Evolutionary conservation across 2,888 invertebrate genomes (phyloP), one percentile per base, ranked within the genome.

Genomic region (Stegophylla sp.): DNA sequence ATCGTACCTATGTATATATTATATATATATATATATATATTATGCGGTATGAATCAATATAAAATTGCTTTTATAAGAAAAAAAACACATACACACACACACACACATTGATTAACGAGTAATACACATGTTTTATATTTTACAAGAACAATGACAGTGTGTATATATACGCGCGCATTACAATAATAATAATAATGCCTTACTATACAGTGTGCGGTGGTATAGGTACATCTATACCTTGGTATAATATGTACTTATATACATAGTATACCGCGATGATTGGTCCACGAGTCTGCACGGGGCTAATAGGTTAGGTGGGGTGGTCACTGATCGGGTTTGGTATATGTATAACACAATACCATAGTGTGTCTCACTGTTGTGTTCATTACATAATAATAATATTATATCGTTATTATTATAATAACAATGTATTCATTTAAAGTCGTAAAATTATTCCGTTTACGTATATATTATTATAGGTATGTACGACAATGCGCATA

Each of bases 91-190:
- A 48, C 2, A 48, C 45, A 51, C 15, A 59, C n/a, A 45, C 26
- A 15, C 3, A 48, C 13, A 45, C 59, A 45, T 61, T 73, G 48
- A 74, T 63, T 34, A 59, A 48, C 61, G 74, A 63, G 48, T 61
- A 73, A 63, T 63, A 74, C 48, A 48, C 74, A 59, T 63, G 74
- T 74, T 74, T 74, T 59, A 74, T 59, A 74, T 74, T 63, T 74
- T 63, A 74, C 34, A 4, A 74, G 20, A 74, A 74, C 74, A 63
- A 74, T 51, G 48, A 74, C 48, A 45, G 61, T 28, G 34, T 34
- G 34, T 34, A 34, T 34, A 3, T 7, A 34, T 34, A n/a, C n/a
- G n/a, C n/a, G 43, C 48, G n/a, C 48, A 51, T 51, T 69, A 69
- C n/a, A 51, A 53, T 69, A 51, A 67, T 45, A 66, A 66, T 66